phyloP scores from a whole-genome alignment of 2,113 vertebrate genomes.

The Syngnathus scovelli region DNA sequence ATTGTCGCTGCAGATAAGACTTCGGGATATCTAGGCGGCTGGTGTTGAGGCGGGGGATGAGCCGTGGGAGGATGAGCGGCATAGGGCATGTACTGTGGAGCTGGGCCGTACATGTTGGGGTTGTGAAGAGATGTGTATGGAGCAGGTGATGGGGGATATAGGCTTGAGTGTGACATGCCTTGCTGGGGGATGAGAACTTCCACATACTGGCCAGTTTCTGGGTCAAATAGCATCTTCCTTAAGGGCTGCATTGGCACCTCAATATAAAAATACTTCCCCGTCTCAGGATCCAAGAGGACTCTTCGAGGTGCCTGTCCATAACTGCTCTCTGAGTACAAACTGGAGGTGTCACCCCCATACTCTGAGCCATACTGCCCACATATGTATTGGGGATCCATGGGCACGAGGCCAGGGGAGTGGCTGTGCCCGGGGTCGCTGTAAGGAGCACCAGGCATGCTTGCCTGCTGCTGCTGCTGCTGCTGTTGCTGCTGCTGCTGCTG shows the following conservation, averaged over 20 bases:
- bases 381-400: conserved; percentile 68
- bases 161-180: conserved; percentile 69
- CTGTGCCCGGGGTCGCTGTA: conserved; percentile 58
- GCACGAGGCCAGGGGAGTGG: conserved; percentile 63
- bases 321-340: conserved; percentile 65
- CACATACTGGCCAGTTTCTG: conserved; percentile 89
- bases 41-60: conserved; percentile 56
- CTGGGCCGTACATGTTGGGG: conserved; percentile 71
- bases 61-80: conserved; percentile 67
- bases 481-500: conserved; percentile 46
- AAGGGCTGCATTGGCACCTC: conserved; percentile 83
- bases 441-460: conserved; percentile 43
- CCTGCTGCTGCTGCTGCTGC: conserved; percentile 53
- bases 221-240: conserved; percentile 86
- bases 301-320: conserved; percentile 69
- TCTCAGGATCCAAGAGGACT: conserved; percentile 87
- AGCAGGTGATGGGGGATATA: conserved; percentile 77
- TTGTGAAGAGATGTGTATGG: conserved; percentile 70
- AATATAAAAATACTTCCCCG: conserved; percentile 88
- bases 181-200: conserved; percentile 87
- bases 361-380: conserved; percentile 69
- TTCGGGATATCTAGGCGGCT: conserved; percentile 65
- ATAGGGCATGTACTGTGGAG: conserved; percentile 75
- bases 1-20: conserved; percentile 54
- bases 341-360: conserved; percentile 64